Base-by-base conservation (phyloP, 2,888 invertebrate species). In the Galeruca laticollis region DNA sequence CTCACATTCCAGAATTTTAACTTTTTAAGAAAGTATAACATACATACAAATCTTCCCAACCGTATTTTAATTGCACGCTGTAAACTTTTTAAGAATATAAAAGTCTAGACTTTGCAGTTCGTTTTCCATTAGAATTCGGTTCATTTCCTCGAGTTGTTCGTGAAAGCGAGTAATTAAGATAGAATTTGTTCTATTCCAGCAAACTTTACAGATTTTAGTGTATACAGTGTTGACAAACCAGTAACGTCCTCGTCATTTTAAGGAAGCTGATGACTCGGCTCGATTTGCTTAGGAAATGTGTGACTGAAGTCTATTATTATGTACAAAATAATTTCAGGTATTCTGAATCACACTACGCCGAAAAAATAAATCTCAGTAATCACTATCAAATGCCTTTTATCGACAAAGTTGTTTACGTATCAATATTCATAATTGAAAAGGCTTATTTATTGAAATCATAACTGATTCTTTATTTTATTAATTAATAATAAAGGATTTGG, bases 81-180 rank as follows among this genome's bases (percentile, higher is more conserved):
- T 20, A 52, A 52, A 52, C 51, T 52, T 21, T 51, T 10, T 51
- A 51, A 51, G 26, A 21, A 21, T 3, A 52, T 21, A 52, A 52
- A 52, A 52, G 51, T 52, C 51, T 52, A 52, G 51, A 21, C 51
- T 21, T 52, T 2, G 20, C 26, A 52, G 51, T 52, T n/a, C 11
- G 26, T 52, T 52, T 52, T 52, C 21, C 51, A 52, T 52, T 52
- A 52, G 13, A 52, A 52, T 20, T 26, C 51, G 21, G 51, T 21
- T 21, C 51, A n/a, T 52, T 52, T 26, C 49, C 13, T n/a, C 51
- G 6, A 26, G 2, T 26, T 52, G 21, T 52, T 52, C 26, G 20
- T 52, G 20, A 52, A 52, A 13, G 51, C 51, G 51, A 20, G 8
- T 52, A 52, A 52, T 52, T 52, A 52, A 26, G 51, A 52, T 21